Base-by-base conservation (phyloP, 2,797 vertebrate species). In the Cuniculus paca region DNA sequence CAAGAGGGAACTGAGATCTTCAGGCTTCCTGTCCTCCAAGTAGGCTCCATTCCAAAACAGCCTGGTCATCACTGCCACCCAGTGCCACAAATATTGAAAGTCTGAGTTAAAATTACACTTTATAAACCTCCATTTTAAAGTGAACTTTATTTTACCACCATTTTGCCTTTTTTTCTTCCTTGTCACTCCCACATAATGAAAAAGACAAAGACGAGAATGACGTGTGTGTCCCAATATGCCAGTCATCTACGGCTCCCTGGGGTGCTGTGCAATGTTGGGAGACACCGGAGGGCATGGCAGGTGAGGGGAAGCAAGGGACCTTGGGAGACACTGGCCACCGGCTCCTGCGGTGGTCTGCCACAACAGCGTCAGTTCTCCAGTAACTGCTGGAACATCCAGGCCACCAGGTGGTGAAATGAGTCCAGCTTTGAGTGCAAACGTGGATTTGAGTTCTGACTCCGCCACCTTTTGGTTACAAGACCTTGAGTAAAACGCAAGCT, bases 131-230 rank as follows among this genome's bases (percentile, higher is more conserved):
- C 31, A n/a, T 78, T 77, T 92, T 90, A 26, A 65, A 63, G 45
- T 63, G 26, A 34, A 48, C 80, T 89, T 91, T 75, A 52, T 89
- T 95, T 91, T 80, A 48, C 78, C 84, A 80, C 80, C 36, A 60
- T 85, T 82, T 95, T 42, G 50, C 81, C 36, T 86, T 88, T 85
- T 78, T 86, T 77, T 60, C 42, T 78, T 85, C 52, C 54, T 89
- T 89, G 45, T 91, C 20, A 2, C 80, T 82, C 91, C 96, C 89
- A 96, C 80, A 19, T 88, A 90, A 68, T 84, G 56, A 90, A 92
- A 95, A 95, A 94, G 89, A 95, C 58, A 81, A 93, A 74, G 93
- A 68, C 34, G 63, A 88, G 88, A 95, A 75, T 91, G 77, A 36
- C 65, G 31, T 63, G 6, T 95, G 34, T 96, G n/a, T 78, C 79